Base-by-base conservation (phyloP, 2,113 vertebrate species). In the Ameiurus melas region DNA sequence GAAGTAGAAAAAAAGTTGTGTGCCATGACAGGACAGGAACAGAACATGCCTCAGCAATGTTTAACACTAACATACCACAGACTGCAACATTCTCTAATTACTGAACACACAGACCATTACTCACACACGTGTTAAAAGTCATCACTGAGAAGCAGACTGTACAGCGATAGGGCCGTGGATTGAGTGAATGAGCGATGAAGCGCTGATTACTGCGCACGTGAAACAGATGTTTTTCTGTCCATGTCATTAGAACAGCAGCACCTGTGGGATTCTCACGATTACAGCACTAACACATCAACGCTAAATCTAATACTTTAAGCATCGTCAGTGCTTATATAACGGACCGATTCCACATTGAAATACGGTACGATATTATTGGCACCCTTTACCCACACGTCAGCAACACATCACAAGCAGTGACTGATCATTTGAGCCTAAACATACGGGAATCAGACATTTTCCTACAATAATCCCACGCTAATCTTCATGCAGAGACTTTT, bases 11-110 rank as follows among this genome's bases (percentile, higher is more conserved):
- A 90, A 66, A 77, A 7, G 19, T 10, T 17, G 33, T 58, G 78
- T 43, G 30, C 83, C 84, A 77, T 71, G 68, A 84, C 39, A 22
- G 75, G 73, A 84, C 80, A 86, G 85, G 58, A 60, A 16, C 80
- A 86, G 33, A 64, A 89, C 81, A 64, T 73, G 80, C 27, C 19
- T 62, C 68, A 83, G 86, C 66, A 20, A 39, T 22, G 68, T 78
- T 85, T 66, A 87, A 85, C 83, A 66, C 36, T 53, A 85, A 70
- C 80, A 77, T 77, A 68, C 86, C 85, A 84, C 84, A 73, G 81
- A 43, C 81, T 66, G 81, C 22, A 77, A 27, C 57, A 30, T 36
- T 68, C 85, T 82, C 75, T 73, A 89, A 89, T 85, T 39, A 83
- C 86, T 85, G 77, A 85, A 68, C 83, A 60, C 8, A 43, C 68